phyloP scores from a whole-genome alignment of 2,113 vertebrate species.

The Mesoclemmys tuberculata region DNA sequence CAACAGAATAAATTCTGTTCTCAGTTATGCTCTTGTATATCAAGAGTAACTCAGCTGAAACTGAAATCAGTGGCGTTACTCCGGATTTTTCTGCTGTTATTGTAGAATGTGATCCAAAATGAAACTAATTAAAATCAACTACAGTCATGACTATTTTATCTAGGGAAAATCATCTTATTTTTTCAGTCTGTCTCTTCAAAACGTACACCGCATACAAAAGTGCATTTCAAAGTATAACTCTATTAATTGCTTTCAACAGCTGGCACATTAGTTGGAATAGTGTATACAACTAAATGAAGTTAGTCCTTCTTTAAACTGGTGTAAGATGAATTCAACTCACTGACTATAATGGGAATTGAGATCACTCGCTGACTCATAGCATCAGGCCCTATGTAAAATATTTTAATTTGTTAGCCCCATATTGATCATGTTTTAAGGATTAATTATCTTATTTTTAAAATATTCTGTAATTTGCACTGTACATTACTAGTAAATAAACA shows the following conservation, averaged over 20 bases:
- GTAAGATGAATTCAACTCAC: not conserved
- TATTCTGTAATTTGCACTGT: not conserved
- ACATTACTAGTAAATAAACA: not conserved
- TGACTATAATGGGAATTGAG: not conserved
- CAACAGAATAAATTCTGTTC: conserved; percentile 23
- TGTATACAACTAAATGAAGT: not conserved
- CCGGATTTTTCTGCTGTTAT: not conserved
- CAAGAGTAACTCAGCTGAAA: not conserved
- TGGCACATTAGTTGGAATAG: not conserved
- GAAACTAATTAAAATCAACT: not conserved
- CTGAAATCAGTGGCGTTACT: conserved; percentile 28
- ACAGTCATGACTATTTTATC: not conserved
- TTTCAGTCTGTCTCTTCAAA: not conserved
- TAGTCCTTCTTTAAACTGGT: not conserved
- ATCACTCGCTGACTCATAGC: not conserved
- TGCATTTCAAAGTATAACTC: not conserved
- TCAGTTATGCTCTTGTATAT: not conserved
- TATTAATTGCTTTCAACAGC: not conserved
- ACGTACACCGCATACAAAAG: not conserved
- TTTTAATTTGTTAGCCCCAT: not conserved
- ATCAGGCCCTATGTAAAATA: not conserved
- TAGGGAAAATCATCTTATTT: not conserved
- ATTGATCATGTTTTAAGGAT: conserved; percentile 15
- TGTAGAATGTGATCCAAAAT: not conserved
- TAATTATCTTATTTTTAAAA: not conserved